A percentile compares a stretch with the other conserved stretches of the same genome.
Evolutionary conservation across 2,797 vertebrate genomes (phyloP).

Genomic region (Naso thynnoides): DNA sequence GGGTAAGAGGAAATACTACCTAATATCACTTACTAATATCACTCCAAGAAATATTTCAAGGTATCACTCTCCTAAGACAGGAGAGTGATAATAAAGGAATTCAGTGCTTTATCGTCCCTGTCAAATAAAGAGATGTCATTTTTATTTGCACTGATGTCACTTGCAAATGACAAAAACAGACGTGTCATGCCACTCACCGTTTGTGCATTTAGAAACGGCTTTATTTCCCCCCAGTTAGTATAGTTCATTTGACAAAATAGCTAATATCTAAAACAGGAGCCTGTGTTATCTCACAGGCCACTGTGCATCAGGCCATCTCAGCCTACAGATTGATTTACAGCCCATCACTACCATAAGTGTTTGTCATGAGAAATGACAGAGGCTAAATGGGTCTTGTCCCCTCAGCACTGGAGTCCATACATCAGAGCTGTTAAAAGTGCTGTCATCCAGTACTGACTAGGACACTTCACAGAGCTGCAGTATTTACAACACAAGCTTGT

Average conservation of each 20-base stretch:
- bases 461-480: slow-evolving; percentile 69
- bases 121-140: not conserved
- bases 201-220: slow-evolving; percentile 5
- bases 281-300: slow-evolving; percentile 55
- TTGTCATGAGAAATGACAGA: slow-evolving; percentile 88
- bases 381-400: slow-evolving; percentile 86
- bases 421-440: slow-evolving; percentile 85
- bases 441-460: slow-evolving; percentile 70
- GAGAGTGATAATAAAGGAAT: not conserved
- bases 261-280: slow-evolving; percentile 24
- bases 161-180: not conserved
- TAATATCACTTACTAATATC: not conserved
- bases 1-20: too few relatives aligned
- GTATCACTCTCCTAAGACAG: not conserved
- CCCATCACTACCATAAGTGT: slow-evolving; percentile 82
- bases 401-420: slow-evolving; percentile 82
- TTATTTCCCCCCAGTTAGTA: slow-evolving; percentile 16
- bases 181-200: not conserved
- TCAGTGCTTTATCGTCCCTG: not conserved
- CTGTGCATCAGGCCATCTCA: slow-evolving; percentile 69
- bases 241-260: slow-evolving; percentile 22
- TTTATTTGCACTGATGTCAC: not conserved
- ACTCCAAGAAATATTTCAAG: not conserved
- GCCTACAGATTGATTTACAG: slow-evolving; percentile 84
- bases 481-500: slow-evolving; percentile 77